phyloP scores from a whole-genome alignment of 2,113 vertebrate genomes.

The Myodes glareolus region DNA sequence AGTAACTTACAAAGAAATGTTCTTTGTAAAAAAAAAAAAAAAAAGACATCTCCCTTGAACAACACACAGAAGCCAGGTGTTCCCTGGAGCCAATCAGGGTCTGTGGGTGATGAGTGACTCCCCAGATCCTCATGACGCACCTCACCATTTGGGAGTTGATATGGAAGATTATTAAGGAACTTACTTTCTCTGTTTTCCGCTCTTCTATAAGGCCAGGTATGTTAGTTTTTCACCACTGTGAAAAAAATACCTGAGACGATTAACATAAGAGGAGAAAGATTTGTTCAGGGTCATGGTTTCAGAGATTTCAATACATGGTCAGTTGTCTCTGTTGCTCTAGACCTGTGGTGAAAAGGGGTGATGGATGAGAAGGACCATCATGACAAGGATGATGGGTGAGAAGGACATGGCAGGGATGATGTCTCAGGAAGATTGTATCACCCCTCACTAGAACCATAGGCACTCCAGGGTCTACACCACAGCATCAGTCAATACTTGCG shows the following conservation, averaged over 20 bases:
- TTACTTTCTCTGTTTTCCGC: not conserved
- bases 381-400: no score
- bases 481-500: not conserved
- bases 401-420: no score
- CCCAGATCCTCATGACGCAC: rapidly evolving
- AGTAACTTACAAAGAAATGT: not conserved
- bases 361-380: no score
- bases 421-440: not conserved
- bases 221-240: not conserved
- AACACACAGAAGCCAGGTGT: rapidly evolving
- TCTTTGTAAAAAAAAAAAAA: not conserved
- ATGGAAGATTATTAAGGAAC: not conserved
- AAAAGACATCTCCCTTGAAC: not conserved
- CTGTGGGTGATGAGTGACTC: not conserved
- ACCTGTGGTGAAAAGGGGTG: no score
- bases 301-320: not conserved
- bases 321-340: not conserved
- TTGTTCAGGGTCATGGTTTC: not conserved
- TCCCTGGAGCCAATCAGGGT: not conserved
- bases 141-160: not conserved
- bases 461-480: not conserved
- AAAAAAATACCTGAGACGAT: not conserved
- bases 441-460: not conserved
- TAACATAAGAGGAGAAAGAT: not conserved
- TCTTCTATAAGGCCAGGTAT: not conserved